These are phyloP conservation scores for crab-eating macaque (Macaca fascicularis) DNA, from an alignment of 2,113 vertebrate species.

Conservation along the genomic window T2T-MFA8v1.1 NC_088387.1:106062501-106063000, in stretches of 20 bases:
- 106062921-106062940: not conserved
- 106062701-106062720: accelerated
- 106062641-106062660: accelerated
- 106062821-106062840: not conserved
- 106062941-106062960: not conserved
- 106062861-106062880: not conserved
- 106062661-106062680: not conserved
- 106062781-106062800: not conserved
- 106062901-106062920: not conserved
- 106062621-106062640: not conserved
- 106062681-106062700: not conserved
- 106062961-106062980: not conserved
- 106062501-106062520: not conserved
- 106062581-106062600: not conserved
- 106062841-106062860: too few species aligned
- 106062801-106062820: too few species aligned
- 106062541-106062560: not conserved
- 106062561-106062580: accelerated
- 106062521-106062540: accelerated
- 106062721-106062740: not conserved
- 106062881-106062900: not conserved
- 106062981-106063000: too few species aligned
- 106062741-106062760: accelerated
- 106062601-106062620: not conserved
- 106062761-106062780: not conserved